Percentiles rank a stretch among this genome's conserved stretches.
Conservation (phyloP, 1,140 invertebrate genomes). For the Orchestia grillus region DNA sequence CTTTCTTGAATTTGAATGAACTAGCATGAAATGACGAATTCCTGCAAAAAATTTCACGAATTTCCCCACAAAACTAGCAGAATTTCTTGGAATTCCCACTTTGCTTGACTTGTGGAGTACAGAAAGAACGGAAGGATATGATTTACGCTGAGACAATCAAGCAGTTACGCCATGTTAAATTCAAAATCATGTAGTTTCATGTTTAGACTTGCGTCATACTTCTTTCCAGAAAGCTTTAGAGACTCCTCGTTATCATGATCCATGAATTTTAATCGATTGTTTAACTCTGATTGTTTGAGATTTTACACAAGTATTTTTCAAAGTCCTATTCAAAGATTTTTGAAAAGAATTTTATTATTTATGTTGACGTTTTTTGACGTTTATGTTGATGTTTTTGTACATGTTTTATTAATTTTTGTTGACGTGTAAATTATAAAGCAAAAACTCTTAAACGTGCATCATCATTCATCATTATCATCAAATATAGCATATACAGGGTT, state of each 20-base stretch:
- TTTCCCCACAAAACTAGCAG: not conserved
- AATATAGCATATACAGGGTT: too few species aligned
- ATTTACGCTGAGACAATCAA: not conserved
- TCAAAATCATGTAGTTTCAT: not conserved
- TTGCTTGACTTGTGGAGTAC: not conserved
- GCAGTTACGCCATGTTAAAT: not conserved
- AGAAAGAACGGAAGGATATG: not conserved
- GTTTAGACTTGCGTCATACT: not conserved
- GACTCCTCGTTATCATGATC: not conserved
- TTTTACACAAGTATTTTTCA: not conserved
- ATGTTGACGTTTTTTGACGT: too few species aligned
- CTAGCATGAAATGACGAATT: not conserved
- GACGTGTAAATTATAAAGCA: too few species aligned
- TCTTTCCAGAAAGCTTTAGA: not conserved
- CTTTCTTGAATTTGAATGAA: not conserved
- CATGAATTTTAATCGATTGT: not conserved
- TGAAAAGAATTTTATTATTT: too few species aligned
- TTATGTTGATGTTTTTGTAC: too few species aligned
- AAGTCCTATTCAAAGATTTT: not conserved
- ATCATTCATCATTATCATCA: too few species aligned
- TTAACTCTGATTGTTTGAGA: not conserved
- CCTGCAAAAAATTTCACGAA: not conserved
- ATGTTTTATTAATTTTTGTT: too few species aligned
- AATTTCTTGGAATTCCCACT: not conserved
- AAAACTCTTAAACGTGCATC: too few species aligned